Evolutionary conservation across 1,140 invertebrate species (phyloP).

Genomic region (Acromyrmex heyeri): DNA sequence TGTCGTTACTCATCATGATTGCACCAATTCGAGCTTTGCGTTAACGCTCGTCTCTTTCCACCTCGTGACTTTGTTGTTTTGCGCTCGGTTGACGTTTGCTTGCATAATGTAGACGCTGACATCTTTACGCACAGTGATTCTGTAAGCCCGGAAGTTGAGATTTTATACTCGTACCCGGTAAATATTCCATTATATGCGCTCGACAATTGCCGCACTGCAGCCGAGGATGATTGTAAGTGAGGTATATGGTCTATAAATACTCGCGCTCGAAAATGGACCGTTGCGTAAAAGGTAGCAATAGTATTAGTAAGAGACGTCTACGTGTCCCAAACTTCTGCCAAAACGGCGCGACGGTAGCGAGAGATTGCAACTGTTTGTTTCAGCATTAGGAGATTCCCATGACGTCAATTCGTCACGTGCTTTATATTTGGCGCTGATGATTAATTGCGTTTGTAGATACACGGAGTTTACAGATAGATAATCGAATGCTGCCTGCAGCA

Average conservation of each 20-base stretch:
- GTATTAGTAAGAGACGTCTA: slow-evolving; percentile 1
- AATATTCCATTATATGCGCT: slow-evolving; percentile 20
- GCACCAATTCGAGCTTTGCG: slow-evolving; percentile 15
- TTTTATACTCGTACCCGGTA: slow-evolving; percentile 20
- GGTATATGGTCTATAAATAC: neutral
- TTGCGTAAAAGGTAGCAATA: slow-evolving; percentile 21
- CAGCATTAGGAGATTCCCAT: slow-evolving; percentile 45
- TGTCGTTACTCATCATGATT: slow-evolving; percentile 17
- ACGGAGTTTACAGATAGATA: slow-evolving; percentile 46
- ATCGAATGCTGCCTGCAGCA: slow-evolving; percentile 49
- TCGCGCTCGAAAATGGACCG: slow-evolving; percentile 8
- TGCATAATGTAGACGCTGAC: slow-evolving; percentile 27
- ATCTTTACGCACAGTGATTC: slow-evolving; percentile 28
- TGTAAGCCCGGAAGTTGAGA: slow-evolving; percentile 14
- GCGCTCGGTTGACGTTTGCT: neutral
- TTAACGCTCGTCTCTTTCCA: slow-evolving; percentile 30
- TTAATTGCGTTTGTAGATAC: slow-evolving; percentile 46
- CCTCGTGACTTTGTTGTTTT: slow-evolving; percentile 25
- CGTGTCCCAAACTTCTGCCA: neutral
- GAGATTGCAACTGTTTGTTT: slow-evolving; percentile 52
- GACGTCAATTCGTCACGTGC: slow-evolving; percentile 61
- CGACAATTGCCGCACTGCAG: slow-evolving; percentile 26
- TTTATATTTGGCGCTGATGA: slow-evolving; percentile 47
- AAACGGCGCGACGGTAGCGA: neutral
- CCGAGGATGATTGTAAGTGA: slow-evolving; percentile 18